Percentiles rank a stretch among this genome's conserved stretches.
Evolutionary conservation across 2,113 vertebrate species (phyloP).

Genomic region (Oenanthe oenanthe): DNA sequence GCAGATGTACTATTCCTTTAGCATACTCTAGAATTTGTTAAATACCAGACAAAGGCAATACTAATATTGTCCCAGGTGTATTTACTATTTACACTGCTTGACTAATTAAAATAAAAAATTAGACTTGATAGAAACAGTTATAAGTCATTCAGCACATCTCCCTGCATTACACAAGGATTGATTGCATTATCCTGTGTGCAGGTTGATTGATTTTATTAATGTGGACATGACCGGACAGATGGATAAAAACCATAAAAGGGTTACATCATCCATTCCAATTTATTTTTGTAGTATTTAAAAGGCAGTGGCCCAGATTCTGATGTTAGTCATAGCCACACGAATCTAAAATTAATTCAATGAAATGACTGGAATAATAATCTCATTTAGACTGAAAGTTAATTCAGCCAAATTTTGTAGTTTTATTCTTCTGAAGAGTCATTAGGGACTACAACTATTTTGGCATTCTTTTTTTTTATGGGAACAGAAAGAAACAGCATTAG

Average conservation of each 20-base stretch:
- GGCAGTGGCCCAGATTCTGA: slow-evolving; percentile 22
- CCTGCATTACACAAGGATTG: background rate
- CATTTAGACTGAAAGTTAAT: slow-evolving; percentile 14
- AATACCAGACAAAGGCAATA: background rate
- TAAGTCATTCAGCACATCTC: slow-evolving; percentile 6
- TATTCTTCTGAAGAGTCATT: background rate
- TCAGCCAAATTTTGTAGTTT: slow-evolving; percentile 25
- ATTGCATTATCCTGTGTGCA: slow-evolving; percentile 8
- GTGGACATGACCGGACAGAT: slow-evolving; percentile 44
- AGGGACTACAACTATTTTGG: slow-evolving; percentile 14
- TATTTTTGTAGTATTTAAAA: slow-evolving; percentile 14
- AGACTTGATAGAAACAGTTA: background rate
- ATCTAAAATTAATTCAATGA: slow-evolving; percentile 47
- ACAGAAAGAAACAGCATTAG: background rate
- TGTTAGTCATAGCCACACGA: background rate
- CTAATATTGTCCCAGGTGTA: background rate
- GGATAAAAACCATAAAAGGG: background rate
- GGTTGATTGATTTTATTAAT: slow-evolving; percentile 59
- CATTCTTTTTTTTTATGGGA: background rate
- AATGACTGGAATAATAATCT: slow-evolving; percentile 41
- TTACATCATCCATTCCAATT: background rate
- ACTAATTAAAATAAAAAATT: slow-evolving; percentile 37
- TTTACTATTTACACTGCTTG: slow-evolving; percentile 4
- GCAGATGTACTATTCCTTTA: background rate
- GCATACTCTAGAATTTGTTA: background rate